Conservation (phyloP, 2,797 vertebrate genomes). For the Notamacropus eugenii region DNA sequence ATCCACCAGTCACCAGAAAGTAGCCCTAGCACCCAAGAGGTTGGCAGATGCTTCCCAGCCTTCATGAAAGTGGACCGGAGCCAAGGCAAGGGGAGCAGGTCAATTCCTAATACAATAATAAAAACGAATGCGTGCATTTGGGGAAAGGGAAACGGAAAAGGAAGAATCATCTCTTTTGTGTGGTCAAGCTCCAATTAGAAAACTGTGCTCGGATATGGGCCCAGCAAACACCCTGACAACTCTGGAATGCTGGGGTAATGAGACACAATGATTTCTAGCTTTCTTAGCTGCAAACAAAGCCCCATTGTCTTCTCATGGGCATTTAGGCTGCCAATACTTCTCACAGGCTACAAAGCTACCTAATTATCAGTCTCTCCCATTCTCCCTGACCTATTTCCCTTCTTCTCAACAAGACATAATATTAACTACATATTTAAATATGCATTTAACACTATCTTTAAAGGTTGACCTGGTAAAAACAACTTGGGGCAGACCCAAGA, state of each 20-base stretch:
- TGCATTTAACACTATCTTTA: background rate
- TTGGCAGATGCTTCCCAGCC: constrained; percentile 47
- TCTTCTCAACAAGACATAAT: constrained; percentile 7
- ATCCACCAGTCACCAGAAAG: constrained; percentile 20
- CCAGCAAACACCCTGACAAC: background rate
- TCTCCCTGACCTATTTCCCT: constrained; percentile 21
- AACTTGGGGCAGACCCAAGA: background rate
- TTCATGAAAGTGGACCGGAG: constrained; percentile 32
- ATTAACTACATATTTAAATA: background rate
- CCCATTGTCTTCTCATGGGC: constrained; percentile 38
- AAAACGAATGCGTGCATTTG: constrained; percentile 6
- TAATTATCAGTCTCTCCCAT: constrained; percentile 37
- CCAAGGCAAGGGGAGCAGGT: constrained; percentile 41
- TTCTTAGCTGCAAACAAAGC: constrained; percentile 47
- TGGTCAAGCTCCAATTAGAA: background rate
- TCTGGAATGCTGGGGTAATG: background rate
- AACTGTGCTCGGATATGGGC: background rate
- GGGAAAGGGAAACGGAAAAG: background rate
- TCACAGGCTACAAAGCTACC: constrained; percentile 60
- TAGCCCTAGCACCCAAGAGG: background rate
- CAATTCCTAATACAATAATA: constrained; percentile 16
- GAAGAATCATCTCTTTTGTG: background rate
- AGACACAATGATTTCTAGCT: background rate
- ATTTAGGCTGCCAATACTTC: constrained; percentile 47
- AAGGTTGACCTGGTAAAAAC: background rate